These are phyloP conservation scores for Linnaemya tessellans DNA, from an alignment of 2,888 invertebrate genomes.

Conservation along the genomic window DNA sequence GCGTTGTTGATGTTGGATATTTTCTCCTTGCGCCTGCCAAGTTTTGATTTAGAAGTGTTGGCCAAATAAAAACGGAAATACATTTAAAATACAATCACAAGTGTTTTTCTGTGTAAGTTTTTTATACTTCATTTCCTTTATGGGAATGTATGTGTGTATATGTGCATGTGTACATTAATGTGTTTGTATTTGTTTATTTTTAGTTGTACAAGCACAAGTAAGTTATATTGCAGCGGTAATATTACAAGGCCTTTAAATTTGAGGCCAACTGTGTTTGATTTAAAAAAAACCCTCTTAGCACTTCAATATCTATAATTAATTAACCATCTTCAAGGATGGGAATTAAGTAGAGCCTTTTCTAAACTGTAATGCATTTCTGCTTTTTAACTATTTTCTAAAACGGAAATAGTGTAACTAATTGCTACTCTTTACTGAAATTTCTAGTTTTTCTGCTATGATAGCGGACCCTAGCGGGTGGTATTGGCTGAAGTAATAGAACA, in stretches of 20 bases:
- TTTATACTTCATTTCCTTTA: constrained; percentile 60
- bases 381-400: too few relatives aligned
- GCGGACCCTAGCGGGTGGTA: too few relatives aligned
- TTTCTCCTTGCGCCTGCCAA: constrained; percentile 44
- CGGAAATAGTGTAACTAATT: too few relatives aligned
- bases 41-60: constrained; percentile 66
- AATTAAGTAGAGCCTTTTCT: too few relatives aligned
- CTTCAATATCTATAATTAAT: too few relatives aligned
- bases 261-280: not conserved
- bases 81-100: constrained; percentile 72
- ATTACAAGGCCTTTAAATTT: not conserved
- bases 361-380: too few relatives aligned
- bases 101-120: constrained; percentile 67
- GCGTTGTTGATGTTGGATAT: not conserved
- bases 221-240: not conserved
- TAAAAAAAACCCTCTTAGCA: too few relatives aligned
- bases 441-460: too few relatives aligned
- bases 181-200: constrained; percentile 2
- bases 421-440: too few relatives aligned
- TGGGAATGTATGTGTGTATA: not conserved
- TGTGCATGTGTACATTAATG: not conserved
- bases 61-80: constrained; percentile 72
- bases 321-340: too few relatives aligned
- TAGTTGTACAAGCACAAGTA: not conserved
- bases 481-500: too few relatives aligned